Evolutionary conservation across 1,140 invertebrate genomes (phyloP).

Genomic region (Leptonema lineaticorne): DNA sequence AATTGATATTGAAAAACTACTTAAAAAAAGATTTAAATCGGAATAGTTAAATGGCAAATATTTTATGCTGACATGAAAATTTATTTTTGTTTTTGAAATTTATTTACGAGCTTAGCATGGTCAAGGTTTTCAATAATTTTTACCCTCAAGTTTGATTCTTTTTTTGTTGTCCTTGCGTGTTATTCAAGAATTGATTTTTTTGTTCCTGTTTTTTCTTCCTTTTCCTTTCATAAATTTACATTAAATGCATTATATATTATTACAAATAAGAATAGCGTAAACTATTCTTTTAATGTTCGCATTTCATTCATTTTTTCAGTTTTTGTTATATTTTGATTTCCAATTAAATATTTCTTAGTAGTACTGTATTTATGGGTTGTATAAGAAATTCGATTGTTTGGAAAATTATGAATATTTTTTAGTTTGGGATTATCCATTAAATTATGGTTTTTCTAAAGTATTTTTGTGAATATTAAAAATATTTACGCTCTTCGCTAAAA

Average conservation of each 20-base stretch:
- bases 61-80: too few relatives aligned
- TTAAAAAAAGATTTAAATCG: neutral
- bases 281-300: neutral
- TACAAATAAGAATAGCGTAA: neutral
- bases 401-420: too few relatives aligned
- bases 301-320: neutral
- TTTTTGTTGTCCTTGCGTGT: conserved; percentile 21
- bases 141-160: conserved; percentile 56
- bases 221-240: neutral
- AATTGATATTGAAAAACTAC: neutral
- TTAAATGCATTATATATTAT: neutral
- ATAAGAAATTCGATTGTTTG: too few relatives aligned
- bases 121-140: conserved; percentile 59
- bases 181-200: neutral
- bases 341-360: neutral
- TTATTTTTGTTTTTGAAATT: conserved; percentile 29
- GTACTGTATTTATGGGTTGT: too few relatives aligned
- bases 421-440: neutral
- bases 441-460: conserved; percentile 1
- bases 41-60: too few relatives aligned
- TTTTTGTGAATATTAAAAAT: too few relatives aligned
- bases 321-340: neutral
- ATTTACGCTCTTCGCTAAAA: too few relatives aligned
- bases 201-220: neutral
- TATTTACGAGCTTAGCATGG: conserved; percentile 56